Base-by-base conservation (phyloP, 2,797 vertebrate species). In the Petrocephalus schoutedeni region DNA sequence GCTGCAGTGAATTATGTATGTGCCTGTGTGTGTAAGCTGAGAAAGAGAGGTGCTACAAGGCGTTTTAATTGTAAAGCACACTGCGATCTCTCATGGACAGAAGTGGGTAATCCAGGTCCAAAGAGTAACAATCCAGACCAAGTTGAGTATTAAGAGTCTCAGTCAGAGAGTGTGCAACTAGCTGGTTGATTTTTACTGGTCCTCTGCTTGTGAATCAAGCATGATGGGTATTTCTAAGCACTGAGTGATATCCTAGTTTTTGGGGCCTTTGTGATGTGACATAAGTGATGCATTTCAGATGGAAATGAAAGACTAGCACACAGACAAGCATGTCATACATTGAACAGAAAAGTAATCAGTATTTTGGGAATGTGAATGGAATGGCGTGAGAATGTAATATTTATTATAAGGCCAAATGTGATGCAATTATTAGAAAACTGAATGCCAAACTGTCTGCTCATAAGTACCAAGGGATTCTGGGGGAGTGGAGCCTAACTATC, bases 1-100 rank as follows among this genome's bases (percentile, higher is more conserved):
- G 77, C 36, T n/a, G n/a, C n/a, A 56, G 61, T 54, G 51, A 87
- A 85, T 49, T 67, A 64, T 80, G 82, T 59, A 16, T 87, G 14
- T 49, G 87, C 58, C 4, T 41, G 36, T 74, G 67, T 74, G 16
- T 74, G 54, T 58, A 85, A 36, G 19, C 45, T 36, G 74, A 87
- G 59, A 67, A 54, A 57, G 58, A 32, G 4, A 51, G n/a, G 56
- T 82, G 71, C 10, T 45, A 53, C 59, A 21, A 36, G 61, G 23
- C 56, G 9, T 64, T 61, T 59, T 61, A 58, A 71, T 36, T 10
- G 12, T 59, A 2, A 56, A 23, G 49, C 58, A 19, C 64, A 71
- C 51, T 56, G 28, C 32, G 54, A 10, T 58, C 54, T 54, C 28
- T 85, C 54, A 6, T 45, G 41, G 41, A 45, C 41, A 45, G 41